Base-by-base conservation (phyloP, 2,113 vertebrate genomes). In the Neofelis nebulosa region DNA sequence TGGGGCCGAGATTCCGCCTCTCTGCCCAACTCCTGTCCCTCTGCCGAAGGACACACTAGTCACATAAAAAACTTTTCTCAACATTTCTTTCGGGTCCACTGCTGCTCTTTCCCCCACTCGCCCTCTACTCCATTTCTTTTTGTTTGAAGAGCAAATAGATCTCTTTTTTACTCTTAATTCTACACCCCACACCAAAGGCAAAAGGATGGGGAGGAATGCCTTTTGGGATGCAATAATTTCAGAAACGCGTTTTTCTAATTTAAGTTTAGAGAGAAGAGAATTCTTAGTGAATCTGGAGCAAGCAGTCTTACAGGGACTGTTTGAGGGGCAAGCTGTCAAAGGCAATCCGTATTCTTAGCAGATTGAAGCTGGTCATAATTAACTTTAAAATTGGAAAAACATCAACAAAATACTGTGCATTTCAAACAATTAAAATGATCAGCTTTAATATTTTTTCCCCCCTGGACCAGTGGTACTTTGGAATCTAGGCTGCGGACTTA, bases 31-130 rank as follows among this genome's bases (percentile, higher is more conserved):
- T 95, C 50, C 57, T 10, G 55, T 14, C 61, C 29, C 73, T 57
- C 71, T 57, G 95, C 82, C 27, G 12, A 23, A 93, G 97, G 96
- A 89, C 89, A 74, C 55, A 89, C 92, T 76, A 93, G 92, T 96
- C 94, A 89, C 89, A 33, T 52, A 83, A 95, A 95, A 97, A 98
- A 98, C 97, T 97, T 98, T 98, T 97, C 84, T 92, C 88, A 66
- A 66, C 95, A 14, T 95, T 91, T 91, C 73, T 1, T 85, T 76
- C 71, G 50, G 86, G 89, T 87, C 91, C 74, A 33, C 74, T 65
- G 71, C 88, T 33, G 82, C 93, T 78, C 82, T 76, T 84, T 55
- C 52, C 13, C 66, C 25, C 55, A 4, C 74, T n/a, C 63, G 73
- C 66, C 66, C 33, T 65, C 50, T 79, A 19, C 71, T 74, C 78